Evolutionary conservation across 92 coral and sea anemone species (phyloP).

Genomic region (Meandrina meandrites): DNA sequence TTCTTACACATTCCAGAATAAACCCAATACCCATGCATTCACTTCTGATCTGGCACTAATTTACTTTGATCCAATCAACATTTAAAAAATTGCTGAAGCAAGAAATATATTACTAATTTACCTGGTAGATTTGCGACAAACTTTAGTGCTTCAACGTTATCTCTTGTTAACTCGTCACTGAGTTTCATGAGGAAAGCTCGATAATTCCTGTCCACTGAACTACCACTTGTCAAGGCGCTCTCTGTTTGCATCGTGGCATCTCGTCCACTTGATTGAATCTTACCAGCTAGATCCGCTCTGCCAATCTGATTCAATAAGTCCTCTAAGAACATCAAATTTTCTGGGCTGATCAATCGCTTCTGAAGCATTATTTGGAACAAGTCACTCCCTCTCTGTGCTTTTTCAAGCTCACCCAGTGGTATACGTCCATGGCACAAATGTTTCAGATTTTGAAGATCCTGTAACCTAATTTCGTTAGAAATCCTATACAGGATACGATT

Average conservation of each 20-base stretch:
- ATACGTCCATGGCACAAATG: constrained; percentile 67
- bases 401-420: constrained; percentile 62
- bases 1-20: too few species aligned
- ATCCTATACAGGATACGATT: constrained; percentile 19
- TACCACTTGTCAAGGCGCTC: constrained; percentile 44
- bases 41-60: not conserved
- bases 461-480: constrained; percentile 60
- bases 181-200: constrained; percentile 62
- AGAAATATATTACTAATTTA: constrained; percentile 19
- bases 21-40: not conserved
- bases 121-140: constrained; percentile 86
- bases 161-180: constrained; percentile 77
- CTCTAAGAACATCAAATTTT: constrained; percentile 49
- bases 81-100: not conserved
- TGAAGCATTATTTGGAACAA: constrained; percentile 58
- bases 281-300: constrained; percentile 74
- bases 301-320: constrained; percentile 45
- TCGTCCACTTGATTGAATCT: constrained; percentile 48
- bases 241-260: constrained; percentile 62
- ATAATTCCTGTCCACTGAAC: constrained; percentile 12
- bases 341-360: constrained; percentile 54
- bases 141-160: constrained; percentile 71
- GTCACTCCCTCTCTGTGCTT: constrained; percentile 35
- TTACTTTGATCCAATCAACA: not conserved
- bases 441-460: constrained; percentile 72